Conservation (phyloP, 2,113 vertebrate species). For the Tapirus terrestris region DNA sequence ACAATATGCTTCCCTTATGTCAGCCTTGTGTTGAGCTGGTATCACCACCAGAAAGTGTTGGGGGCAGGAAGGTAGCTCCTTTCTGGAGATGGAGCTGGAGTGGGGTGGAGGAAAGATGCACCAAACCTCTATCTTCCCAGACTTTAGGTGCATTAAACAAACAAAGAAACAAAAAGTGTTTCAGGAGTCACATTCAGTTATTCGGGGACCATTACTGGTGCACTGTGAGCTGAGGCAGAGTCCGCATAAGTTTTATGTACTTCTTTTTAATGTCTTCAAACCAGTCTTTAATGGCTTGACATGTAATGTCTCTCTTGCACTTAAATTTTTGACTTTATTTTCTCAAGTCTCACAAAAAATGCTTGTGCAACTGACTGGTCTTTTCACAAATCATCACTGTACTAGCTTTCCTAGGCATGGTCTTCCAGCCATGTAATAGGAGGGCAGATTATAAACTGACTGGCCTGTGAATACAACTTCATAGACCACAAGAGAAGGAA, state of each 20-base stretch:
- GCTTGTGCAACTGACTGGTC: neutral
- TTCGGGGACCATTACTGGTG: too few relatives aligned
- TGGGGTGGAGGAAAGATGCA: neutral
- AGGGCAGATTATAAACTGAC: neutral
- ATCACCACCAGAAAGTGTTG: neutral
- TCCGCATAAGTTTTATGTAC: neutral
- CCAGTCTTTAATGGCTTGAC: neutral
- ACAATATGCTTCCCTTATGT: too few relatives aligned
- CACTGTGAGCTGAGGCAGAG: neutral
- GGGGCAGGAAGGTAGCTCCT: neutral
- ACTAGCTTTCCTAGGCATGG: neutral
- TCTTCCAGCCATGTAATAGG: too few relatives aligned
- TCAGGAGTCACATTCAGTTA: neutral
- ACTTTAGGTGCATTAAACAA: neutral
- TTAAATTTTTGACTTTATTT: neutral
- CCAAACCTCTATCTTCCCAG: neutral
- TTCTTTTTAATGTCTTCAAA: neutral
- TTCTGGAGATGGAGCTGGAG: neutral
- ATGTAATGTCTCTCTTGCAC: neutral
- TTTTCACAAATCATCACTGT: neutral
- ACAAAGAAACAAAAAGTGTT: neutral
- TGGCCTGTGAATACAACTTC: neutral
- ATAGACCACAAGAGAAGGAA: neutral
- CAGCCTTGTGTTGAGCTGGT: too few relatives aligned
- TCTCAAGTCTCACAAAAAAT: neutral